Base-by-base conservation (phyloP, 2,113 vertebrate species). In the Bambusicola thoracicus region DNA sequence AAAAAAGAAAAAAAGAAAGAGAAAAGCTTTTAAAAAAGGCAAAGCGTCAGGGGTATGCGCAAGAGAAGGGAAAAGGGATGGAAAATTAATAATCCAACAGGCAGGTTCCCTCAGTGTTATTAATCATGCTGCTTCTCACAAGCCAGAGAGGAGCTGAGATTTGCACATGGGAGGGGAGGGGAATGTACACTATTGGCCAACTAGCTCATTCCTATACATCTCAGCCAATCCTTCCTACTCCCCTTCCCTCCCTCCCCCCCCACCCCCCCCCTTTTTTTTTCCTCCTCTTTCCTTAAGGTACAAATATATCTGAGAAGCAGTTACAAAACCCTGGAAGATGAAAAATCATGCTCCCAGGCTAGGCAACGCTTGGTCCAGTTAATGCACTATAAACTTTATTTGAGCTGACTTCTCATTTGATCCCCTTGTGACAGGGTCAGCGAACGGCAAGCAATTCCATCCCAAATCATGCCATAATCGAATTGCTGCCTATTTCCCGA, bases 341-440 rank as follows among this genome's bases (percentile, higher is more conserved):
- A 98, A 97, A 97, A 98, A 97, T 87, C 94, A 29, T 81, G 96
- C 97, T 98, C 95, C 89, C 96, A 95, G 97, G 97, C 92, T 95
- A 97, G 96, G 97, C 92, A 91, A 95, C 88, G 97, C 96, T 97
- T 96, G 80, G 96, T 97, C 98, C 96, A 81, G 97, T 98, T 98
- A 98, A 98, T 98, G 98, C 98, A 98, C 98, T 98, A 97, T 98
- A 98, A 98, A 98, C 98, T 98, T 98, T 98, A 99, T 98, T 98
- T 97, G 98, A 98, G 98, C 98, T 98, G 98, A 98, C 98, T 98
- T 98, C 97, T 98, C 98, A 97, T 98, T 98, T 98, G 98, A 98
- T 98, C 98, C 97, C 97, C 97, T 94, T 96, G 97, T 97, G 96
- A 98, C 97, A 97, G 98, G 98, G 98, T 98, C 98, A 98, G 97